A percentile compares a stretch with the other conserved stretches of the same genome.
Conservation (phyloP, 2,888 invertebrate genomes). For the Sarcophaga subvicina region DNA sequence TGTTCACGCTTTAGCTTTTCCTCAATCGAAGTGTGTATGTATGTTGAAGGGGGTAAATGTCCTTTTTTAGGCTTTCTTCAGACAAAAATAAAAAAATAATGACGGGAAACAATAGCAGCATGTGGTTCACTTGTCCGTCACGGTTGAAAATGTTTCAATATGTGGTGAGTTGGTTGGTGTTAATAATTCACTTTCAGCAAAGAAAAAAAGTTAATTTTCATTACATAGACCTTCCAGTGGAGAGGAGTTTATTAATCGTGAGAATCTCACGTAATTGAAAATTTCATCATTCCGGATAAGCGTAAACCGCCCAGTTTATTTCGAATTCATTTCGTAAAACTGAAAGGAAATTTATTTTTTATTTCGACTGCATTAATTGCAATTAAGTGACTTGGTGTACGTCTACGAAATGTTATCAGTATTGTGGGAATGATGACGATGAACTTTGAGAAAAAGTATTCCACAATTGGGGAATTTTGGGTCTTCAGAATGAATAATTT, state of each 20-base stretch:
- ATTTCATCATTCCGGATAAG: too few species aligned
- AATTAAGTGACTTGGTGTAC: too few species aligned
- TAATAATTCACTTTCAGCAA: constrained; percentile 64
- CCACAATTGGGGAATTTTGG: too few species aligned
- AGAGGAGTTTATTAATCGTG: constrained; percentile 54
- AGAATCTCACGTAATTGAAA: constrained; percentile 11
- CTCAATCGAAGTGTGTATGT: not conserved
- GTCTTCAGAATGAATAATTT: too few species aligned
- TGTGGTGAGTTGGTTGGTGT: constrained; percentile 56
- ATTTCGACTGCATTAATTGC: too few species aligned
- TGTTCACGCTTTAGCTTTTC: constrained; percentile 59
- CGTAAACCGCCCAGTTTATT: too few species aligned
- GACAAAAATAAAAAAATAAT: not conserved
- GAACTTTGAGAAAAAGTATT: too few species aligned
- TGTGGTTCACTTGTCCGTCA: constrained; percentile 76
- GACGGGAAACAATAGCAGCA: constrained; percentile 61
- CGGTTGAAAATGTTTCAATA: constrained; percentile 53
- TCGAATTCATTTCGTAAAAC: too few species aligned
- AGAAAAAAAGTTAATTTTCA: constrained; percentile 56
- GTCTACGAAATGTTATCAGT: too few species aligned
- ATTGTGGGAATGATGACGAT: too few species aligned
- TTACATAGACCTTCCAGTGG: constrained; percentile 7
- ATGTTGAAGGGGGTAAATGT: constrained; percentile 22
- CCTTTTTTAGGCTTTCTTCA: constrained; percentile 11
- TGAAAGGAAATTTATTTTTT: too few species aligned